Percentiles rank a stretch among this genome's conserved stretches.
Evolutionary conservation across 2,113 vertebrate genomes (phyloP).

Genomic region (Pedetes capensis): DNA sequence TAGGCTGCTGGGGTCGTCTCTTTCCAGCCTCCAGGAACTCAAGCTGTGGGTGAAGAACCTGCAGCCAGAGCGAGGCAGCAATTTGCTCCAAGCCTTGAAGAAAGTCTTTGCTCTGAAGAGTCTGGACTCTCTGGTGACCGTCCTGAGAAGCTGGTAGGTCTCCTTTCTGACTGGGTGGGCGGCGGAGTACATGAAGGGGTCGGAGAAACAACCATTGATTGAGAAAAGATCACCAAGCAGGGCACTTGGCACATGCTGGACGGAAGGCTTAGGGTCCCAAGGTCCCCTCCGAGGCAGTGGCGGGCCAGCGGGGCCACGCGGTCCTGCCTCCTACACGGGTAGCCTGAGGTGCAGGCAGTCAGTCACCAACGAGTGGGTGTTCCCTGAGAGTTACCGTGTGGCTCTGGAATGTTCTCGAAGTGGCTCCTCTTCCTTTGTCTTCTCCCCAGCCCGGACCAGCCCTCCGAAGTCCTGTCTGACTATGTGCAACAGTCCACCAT

Average conservation of each 20-base stretch:
- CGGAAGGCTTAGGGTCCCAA: rapidly evolving
- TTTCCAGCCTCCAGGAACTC: slow-evolving; percentile 83
- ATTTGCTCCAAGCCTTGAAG: slow-evolving; percentile 84
- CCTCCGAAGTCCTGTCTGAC: slow-evolving; percentile 81
- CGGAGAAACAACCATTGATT: not conserved
- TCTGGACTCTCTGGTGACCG: slow-evolving; percentile 83
- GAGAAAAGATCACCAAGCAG: not conserved
- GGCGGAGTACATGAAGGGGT: not conserved
- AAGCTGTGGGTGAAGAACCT: slow-evolving; percentile 83
- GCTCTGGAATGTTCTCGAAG: slow-evolving; percentile 6
- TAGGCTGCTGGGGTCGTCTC: not conserved
- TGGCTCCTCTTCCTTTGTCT: not conserved
- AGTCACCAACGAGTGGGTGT: not conserved
- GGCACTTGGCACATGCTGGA: not conserved
- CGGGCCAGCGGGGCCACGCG: not conserved
- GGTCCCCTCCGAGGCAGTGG: not conserved
- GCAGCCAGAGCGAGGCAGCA: slow-evolving; percentile 79
- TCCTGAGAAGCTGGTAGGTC: slow-evolving; percentile 85
- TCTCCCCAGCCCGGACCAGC: slow-evolving; percentile 85
- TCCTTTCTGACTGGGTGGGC: not conserved
- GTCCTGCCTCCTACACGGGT: not conserved
- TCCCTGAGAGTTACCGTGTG: not conserved
- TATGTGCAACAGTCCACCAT: slow-evolving; percentile 80
- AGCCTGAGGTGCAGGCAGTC: not conserved
- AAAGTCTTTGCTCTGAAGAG: slow-evolving; percentile 70